Evolutionary conservation across 2,797 vertebrate species (phyloP), one percentile per base, ranked within the genome.

Genomic region (Danio tinwini): DNA sequence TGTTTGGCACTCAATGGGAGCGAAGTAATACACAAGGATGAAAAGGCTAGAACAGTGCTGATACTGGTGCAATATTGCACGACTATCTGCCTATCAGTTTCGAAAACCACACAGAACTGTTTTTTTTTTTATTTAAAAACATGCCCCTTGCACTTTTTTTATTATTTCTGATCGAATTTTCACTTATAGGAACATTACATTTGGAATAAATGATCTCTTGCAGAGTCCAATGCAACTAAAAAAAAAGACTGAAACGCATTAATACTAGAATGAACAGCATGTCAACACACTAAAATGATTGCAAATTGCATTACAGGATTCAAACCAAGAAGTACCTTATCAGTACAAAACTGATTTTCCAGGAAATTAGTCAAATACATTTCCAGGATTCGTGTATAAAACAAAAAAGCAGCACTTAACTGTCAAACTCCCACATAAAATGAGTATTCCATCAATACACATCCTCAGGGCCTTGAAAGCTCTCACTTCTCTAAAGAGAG

Each of bases 391-490:
- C 0, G 5, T 40, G 5, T 4, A 42, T 5, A 42, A 42, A 58
- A n/a, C 50, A 21, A 16, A 52, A 39, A 12, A 7, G 16, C 39
- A 72, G 10, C 13, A 56, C 47, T 44, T 72, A 29, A 16, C 53
- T 58, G 13, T 44, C 40, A 72, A 72, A 72, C 53, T 58, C 70
- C 7, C 17, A 72, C 53, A 58, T 56, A 44, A 72, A 71, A 17
- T 17, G 13, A 50, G 14, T 39, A 69, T 50, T 69, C 42, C 42
- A 19, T 6, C 3, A 6, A 45, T 7, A 45, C 29, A 40, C 7
- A 69, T 69, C 8, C 29, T 37, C 29, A n/a, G 5, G 13, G 67
- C 5, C 50, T 39, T 63, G 42, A 37, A 7, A 45, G n/a, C 29
- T 39, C 49, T n/a, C 29, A 14, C 47, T 50, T 39, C 67, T 14